Conservation (phyloP, 2,888 invertebrate genomes). For the Yponomeuta evonymella region DNA sequence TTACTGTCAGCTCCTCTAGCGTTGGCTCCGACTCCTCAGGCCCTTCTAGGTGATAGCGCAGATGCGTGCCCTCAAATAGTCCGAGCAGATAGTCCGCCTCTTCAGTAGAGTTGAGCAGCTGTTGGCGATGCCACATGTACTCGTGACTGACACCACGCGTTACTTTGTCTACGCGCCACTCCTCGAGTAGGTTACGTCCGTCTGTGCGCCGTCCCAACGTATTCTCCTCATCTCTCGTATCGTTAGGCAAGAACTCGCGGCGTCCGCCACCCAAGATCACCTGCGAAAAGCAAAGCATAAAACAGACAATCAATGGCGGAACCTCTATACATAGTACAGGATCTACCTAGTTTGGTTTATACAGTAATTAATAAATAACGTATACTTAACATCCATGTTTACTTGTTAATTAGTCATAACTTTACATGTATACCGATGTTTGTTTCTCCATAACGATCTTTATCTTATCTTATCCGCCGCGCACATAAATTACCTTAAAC, state of each 20-base stretch:
- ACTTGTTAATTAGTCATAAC: no score
- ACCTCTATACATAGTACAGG: no score
- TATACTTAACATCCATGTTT: no score
- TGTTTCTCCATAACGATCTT: no score
- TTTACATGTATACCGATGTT: no score
- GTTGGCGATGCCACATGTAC: slow-evolving; percentile 69
- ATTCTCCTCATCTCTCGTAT: slow-evolving; percentile 50
- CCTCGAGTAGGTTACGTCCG: slow-evolving; percentile 71
- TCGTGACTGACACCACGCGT: slow-evolving; percentile 30
- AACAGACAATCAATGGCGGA: no score
- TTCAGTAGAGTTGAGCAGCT: slow-evolving; percentile 61
- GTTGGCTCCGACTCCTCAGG: slow-evolving; percentile 72
- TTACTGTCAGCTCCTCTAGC: slow-evolving; percentile 68
- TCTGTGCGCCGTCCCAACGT: slow-evolving; percentile 66
- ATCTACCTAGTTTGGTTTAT: no score
- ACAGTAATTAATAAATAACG: no score
- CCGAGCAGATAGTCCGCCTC: slow-evolving; percentile 72
- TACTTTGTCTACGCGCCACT: slow-evolving; percentile 60
- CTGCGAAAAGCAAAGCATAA: no score
- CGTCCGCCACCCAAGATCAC: slow-evolving; percentile 70
- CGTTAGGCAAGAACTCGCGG: slow-evolving; percentile 66
- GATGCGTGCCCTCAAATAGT: slow-evolving; percentile 72
- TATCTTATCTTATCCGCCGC: no score
- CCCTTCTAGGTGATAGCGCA: slow-evolving; percentile 76
- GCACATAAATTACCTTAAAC: slow-evolving; percentile 29